These are phyloP conservation scores for Peromyscus attwateri DNA, from an alignment of 2,797 vertebrate genomes.

Conservation along the genomic window DNA sequence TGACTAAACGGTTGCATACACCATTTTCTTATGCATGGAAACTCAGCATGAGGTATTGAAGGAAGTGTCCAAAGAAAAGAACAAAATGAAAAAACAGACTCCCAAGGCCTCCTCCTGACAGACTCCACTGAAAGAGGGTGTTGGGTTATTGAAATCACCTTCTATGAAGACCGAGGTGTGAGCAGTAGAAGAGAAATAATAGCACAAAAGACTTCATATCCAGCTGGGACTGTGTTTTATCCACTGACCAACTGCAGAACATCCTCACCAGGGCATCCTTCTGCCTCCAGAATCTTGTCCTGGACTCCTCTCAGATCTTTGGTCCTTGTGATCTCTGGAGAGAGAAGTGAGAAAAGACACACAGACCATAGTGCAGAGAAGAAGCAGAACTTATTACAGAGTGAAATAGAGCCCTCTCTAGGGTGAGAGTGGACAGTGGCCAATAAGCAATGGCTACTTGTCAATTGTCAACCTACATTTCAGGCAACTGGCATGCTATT, in stretches of 20 bases:
- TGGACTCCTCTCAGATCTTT: neutral
- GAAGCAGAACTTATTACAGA: neutral
- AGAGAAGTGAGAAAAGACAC: neutral
- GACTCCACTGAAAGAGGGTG: neutral
- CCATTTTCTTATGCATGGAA: conserved; percentile 98
- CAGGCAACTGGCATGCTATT: no score
- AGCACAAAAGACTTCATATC: no score
- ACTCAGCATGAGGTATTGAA: conserved; percentile 95
- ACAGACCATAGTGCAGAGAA: neutral
- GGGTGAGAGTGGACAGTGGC: no score
- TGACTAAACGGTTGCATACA: conserved; percentile 96
- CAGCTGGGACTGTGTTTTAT: no score
- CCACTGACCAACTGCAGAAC: no score
- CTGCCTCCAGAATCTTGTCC: no score
- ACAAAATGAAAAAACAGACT: neutral
- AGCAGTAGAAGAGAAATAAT: no score
- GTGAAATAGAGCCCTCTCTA: neutral
- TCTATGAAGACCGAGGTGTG: neutral
- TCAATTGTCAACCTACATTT: neutral
- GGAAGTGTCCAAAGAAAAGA: neutral
- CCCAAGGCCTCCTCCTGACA: neutral
- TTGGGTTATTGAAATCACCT: neutral
- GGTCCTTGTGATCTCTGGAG: neutral
- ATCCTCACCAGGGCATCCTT: neutral
- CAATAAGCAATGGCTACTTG: neutral